A percentile compares a stretch with the other conserved stretches of the same genome.
Evolutionary conservation across 2,888 invertebrate species (phyloP).

Genomic region (Falcaria lacertinaria): DNA sequence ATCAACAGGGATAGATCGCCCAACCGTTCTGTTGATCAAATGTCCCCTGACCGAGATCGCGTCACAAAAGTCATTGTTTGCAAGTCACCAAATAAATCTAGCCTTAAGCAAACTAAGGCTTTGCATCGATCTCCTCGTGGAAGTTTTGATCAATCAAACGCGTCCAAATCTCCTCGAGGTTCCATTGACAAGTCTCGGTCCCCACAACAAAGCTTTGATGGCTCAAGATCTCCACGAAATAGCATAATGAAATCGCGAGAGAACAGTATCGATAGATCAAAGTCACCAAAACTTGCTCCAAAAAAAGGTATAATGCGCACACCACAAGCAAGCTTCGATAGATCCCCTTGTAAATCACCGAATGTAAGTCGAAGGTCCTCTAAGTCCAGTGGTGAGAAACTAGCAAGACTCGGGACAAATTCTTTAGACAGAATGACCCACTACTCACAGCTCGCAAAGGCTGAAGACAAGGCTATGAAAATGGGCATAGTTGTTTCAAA

Average conservation of each 20-base stretch:
- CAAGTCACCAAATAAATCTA: conserved; percentile 74
- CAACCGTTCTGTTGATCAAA: conserved; percentile 45
- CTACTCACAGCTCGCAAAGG: conserved; percentile 72
- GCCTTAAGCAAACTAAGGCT: conserved; percentile 61
- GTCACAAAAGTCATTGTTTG: conserved; percentile 75
- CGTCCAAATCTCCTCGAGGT: conserved; percentile 68
- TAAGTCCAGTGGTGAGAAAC: conserved; percentile 62
- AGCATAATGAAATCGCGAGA: conserved; percentile 74
- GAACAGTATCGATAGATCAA: conserved; percentile 62
- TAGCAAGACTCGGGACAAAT: conserved; percentile 70
- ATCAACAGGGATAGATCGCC: conserved; percentile 71
- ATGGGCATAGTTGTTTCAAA: conserved; percentile 79
- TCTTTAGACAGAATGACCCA: conserved; percentile 71
- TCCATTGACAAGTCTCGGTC: conserved; percentile 79
- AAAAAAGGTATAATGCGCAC: conserved; percentile 76
- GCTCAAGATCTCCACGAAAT: conserved; percentile 67
- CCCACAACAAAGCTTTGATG: conserved; percentile 79
- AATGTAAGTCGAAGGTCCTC: conserved; percentile 66
- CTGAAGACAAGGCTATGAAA: conserved; percentile 72
- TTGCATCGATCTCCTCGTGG: conserved; percentile 75
- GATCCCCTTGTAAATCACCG: conserved; percentile 70
- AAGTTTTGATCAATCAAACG: conserved; percentile 63
- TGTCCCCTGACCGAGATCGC: conserved; percentile 63
- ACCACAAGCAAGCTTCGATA: conserved; percentile 72
- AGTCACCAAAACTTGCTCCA: conserved; percentile 70